phyloP scores from a whole-genome alignment of 2,797 vertebrate genomes.

The Fratercula arctica region DNA sequence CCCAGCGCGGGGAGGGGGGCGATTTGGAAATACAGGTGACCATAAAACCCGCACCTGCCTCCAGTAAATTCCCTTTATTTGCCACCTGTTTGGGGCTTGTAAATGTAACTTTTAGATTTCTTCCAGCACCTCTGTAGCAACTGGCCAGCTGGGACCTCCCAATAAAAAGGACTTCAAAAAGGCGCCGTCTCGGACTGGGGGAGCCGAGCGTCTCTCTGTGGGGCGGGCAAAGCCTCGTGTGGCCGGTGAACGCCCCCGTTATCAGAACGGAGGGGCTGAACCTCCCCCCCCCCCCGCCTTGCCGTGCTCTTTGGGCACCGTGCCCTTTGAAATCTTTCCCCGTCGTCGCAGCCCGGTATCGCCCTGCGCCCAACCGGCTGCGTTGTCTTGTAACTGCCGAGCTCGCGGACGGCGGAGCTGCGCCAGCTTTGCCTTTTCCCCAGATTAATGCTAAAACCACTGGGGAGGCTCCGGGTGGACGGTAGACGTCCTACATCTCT shows the following conservation, averaged over 20 bases:
- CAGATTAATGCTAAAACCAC: fast-evolving
- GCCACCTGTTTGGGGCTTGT: neutral
- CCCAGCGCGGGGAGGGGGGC: neutral
- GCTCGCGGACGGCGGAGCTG: fast-evolving
- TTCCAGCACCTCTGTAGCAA: neutral
- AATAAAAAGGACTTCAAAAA: neutral
- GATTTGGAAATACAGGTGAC: neutral
- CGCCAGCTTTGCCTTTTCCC: neutral
- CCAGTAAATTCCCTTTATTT: neutral
- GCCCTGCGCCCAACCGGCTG: neutral
- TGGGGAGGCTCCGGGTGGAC: neutral
- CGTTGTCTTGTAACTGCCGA: fast-evolving
- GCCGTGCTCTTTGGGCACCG: neutral
- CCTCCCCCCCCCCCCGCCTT: neutral
- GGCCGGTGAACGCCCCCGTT: neutral
- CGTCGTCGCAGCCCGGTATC: fast-evolving
- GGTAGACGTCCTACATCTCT: neutral
- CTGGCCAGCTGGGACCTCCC: neutral
- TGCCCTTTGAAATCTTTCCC: neutral
- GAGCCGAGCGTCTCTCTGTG: neutral
- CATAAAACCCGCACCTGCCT: neutral
- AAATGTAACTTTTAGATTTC: neutral
- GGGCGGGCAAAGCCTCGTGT: neutral
- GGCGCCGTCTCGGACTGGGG: neutral
- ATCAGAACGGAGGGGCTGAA: neutral